phyloP scores from a whole-genome alignment of 2,797 vertebrate genomes.

The Allobates femoralis region DNA sequence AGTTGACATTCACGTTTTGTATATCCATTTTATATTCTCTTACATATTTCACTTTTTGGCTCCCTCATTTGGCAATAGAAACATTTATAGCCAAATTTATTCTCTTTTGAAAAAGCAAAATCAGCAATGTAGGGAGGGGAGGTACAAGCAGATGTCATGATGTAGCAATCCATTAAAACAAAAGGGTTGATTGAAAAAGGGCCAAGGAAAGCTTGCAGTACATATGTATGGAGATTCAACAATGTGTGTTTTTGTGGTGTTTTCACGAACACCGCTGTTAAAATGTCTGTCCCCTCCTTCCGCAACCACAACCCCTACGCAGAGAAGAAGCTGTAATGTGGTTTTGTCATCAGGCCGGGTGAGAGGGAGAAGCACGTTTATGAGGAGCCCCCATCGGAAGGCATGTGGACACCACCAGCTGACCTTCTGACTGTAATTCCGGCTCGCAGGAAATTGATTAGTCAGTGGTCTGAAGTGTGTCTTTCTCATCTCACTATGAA shows the following conservation, averaged over 20 bases:
- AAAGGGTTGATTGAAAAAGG: constrained; percentile 30
- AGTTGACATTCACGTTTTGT: not conserved
- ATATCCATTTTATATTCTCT: not conserved
- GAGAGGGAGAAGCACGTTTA: constrained; percentile 40
- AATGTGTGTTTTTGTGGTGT: constrained; percentile 52
- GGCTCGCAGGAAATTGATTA: constrained; percentile 52
- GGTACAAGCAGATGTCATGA: constrained; percentile 41
- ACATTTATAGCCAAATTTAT: constrained; percentile 13
- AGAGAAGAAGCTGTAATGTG: constrained; percentile 50
- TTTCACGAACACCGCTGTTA: constrained; percentile 52
- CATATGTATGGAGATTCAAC: constrained; percentile 53
- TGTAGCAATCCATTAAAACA: constrained; percentile 38
- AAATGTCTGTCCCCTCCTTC: constrained; percentile 42
- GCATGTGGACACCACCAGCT: constrained; percentile 44
- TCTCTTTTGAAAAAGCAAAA: not conserved
- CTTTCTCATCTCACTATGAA: constrained; percentile 45
- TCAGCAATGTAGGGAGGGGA: not conserved
- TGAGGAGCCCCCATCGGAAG: constrained; percentile 41
- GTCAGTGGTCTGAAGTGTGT: constrained; percentile 47
- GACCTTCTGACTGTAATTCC: constrained; percentile 43
- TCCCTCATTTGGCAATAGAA: not conserved
- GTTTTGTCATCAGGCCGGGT: constrained; percentile 54
- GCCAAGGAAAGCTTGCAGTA: constrained; percentile 46
- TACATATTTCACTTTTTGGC: not conserved
- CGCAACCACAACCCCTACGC: constrained; percentile 54